phyloP scores from a whole-genome alignment of 1,140 invertebrate genomes.

The Cotesia chilonis region DNA sequence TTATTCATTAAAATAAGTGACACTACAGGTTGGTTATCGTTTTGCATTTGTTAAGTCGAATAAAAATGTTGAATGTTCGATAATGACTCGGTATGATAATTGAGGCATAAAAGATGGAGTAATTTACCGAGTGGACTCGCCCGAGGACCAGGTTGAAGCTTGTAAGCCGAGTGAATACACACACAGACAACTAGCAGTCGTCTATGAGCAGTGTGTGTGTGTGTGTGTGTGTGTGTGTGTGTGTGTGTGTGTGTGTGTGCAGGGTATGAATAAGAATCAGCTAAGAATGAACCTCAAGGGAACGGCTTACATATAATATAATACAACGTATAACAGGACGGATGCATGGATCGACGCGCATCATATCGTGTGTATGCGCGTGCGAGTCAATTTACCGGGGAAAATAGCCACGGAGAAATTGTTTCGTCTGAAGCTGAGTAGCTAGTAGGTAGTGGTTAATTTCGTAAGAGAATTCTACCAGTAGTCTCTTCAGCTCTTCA shows the following conservation, averaged over 20 bases:
- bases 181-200: neutral
- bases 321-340: conserved; percentile 9
- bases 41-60: conserved; percentile 18
- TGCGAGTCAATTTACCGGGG: conserved; percentile 54
- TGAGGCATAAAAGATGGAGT: conserved; percentile 57
- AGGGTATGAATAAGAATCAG: neutral
- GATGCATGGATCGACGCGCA: conserved; percentile 33
- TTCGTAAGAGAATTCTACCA: conserved; percentile 43
- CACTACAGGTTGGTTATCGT: neutral
- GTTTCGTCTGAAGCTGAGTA: conserved; percentile 48
- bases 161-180: conserved; percentile 8
- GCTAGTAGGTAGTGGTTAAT: conserved; percentile 47
- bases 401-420: conserved; percentile 54
- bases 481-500: conserved; percentile 26
- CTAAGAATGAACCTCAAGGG: conserved; percentile 12
- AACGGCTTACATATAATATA: conserved; percentile 1
- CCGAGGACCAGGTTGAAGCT: conserved; percentile 17
- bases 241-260: too few species aligned
- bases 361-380: conserved; percentile 37
- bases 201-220: too few species aligned
- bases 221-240: too few species aligned
- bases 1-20: conserved; percentile 8
- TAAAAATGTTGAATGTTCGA: conserved; percentile 44
- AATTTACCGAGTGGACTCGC: conserved; percentile 47
- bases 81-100: conserved; percentile 56